These are phyloP conservation scores for Dryobotodes eremita DNA, from an alignment of 2,888 invertebrate species.

Conservation along the genomic window DNA sequence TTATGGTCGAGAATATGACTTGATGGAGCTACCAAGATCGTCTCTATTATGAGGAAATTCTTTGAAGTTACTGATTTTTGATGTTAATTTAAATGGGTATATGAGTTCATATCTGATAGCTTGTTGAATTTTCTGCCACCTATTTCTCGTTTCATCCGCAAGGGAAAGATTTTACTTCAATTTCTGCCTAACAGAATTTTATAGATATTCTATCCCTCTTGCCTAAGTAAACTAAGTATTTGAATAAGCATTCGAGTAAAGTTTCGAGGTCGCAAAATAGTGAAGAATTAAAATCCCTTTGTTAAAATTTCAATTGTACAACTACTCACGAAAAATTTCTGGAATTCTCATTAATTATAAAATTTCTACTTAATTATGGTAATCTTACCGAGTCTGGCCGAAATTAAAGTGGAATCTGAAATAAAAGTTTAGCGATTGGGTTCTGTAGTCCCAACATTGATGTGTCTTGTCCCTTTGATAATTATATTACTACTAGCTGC, in stretches of 20 bases:
- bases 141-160: background rate
- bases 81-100: background rate
- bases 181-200: background rate
- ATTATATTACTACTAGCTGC: background rate
- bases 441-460: conserved; percentile 18
- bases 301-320: conserved; percentile 19
- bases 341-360: conserved; percentile 56
- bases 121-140: background rate
- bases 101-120: background rate
- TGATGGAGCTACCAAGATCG: too few relatives aligned
- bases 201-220: background rate
- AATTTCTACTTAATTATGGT: conserved; percentile 69
- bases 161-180: background rate
- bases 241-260: conserved; percentile 3
- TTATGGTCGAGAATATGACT: too few relatives aligned
- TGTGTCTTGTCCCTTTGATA: background rate
- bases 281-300: conserved; percentile 22
- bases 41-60: background rate
- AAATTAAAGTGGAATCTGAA: conserved; percentile 60
- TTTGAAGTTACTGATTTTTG: too few relatives aligned
- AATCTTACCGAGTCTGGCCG: conserved; percentile 63
- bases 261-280: conserved; percentile 25
- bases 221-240: conserved; percentile 11
- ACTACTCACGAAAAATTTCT: background rate
- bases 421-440: conserved; percentile 42